Percentiles rank a stretch among this genome's conserved stretches.
Conservation (phyloP, 1,140 invertebrate species). For the Diabrotica undecimpunctata region DNA sequence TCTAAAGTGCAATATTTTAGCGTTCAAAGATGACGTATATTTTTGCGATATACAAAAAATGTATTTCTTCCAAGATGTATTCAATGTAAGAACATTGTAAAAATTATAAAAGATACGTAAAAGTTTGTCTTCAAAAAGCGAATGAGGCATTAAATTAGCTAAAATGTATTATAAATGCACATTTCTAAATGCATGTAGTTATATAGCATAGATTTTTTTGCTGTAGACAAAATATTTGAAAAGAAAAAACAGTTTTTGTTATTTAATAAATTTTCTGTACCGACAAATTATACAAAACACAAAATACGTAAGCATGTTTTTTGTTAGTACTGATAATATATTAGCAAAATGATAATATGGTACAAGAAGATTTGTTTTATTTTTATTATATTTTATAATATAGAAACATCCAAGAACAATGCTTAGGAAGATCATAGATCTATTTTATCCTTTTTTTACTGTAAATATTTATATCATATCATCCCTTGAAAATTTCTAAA, state of each 20-base stretch:
- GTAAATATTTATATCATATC: constrained; percentile 54
- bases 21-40: constrained; percentile 36
- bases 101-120: constrained; percentile 42
- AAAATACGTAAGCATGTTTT: constrained; percentile 22
- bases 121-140: constrained; percentile 33
- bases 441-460: constrained; percentile 40
- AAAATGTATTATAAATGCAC: constrained; percentile 46
- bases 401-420: constrained; percentile 29
- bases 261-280: constrained; percentile 29
- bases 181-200: constrained; percentile 47
- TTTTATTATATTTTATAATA: constrained; percentile 41
- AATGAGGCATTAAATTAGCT: constrained; percentile 38
- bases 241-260: constrained; percentile 17
- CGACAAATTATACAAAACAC: constrained; percentile 7
- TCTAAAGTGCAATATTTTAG: constrained; percentile 42
- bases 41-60: constrained; percentile 39
- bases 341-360: constrained; percentile 16
- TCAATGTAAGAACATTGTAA: constrained; percentile 42
- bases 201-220: constrained; percentile 37
- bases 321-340: constrained; percentile 15
- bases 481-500: constrained; percentile 51
- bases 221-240: constrained; percentile 31
- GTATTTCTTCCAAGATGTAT: constrained; percentile 41
- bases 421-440: constrained; percentile 35
- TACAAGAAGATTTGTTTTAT: constrained; percentile 32